These are phyloP conservation scores for Eupithecia subumbrata DNA, from an alignment of 2,888 invertebrate genomes.

Conservation along the genomic window DNA sequence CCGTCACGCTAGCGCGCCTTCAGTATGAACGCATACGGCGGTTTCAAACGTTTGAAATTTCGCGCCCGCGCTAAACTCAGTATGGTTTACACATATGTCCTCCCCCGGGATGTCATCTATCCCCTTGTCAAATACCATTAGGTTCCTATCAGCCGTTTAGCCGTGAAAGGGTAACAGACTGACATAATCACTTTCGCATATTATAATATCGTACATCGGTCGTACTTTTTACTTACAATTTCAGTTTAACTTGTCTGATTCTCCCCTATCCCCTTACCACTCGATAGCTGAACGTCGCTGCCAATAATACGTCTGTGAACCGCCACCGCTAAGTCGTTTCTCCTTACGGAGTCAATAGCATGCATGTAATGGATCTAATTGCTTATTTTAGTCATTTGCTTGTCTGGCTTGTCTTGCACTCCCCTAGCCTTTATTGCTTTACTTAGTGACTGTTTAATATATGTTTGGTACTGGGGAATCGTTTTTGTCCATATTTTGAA, in stretches of 20 bases:
- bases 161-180: not conserved
- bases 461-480: not conserved
- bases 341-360: slow-evolving; percentile 39
- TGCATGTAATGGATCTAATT: slow-evolving; percentile 46
- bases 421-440: slow-evolving; percentile 36
- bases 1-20: no score
- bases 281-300: not conserved
- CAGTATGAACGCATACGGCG: no score
- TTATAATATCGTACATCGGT: not conserved
- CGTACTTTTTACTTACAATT: not conserved
- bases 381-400: slow-evolving; percentile 52
- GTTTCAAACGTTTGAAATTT: no score
- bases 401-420: slow-evolving; percentile 49
- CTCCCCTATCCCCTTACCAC: not conserved
- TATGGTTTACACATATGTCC: no score
- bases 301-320: slow-evolving; percentile 22
- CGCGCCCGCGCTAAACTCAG: no score
- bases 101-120: no score
- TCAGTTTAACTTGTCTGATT: not conserved
- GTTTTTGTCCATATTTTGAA: not conserved
- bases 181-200: not conserved
- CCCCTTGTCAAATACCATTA: no score
- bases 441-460: not conserved
- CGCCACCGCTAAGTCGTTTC: slow-evolving; percentile 39
- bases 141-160: not conserved